Evolutionary conservation across 2,888 invertebrate genomes (phyloP).

Genomic region (Gerris lacustris): DNA sequence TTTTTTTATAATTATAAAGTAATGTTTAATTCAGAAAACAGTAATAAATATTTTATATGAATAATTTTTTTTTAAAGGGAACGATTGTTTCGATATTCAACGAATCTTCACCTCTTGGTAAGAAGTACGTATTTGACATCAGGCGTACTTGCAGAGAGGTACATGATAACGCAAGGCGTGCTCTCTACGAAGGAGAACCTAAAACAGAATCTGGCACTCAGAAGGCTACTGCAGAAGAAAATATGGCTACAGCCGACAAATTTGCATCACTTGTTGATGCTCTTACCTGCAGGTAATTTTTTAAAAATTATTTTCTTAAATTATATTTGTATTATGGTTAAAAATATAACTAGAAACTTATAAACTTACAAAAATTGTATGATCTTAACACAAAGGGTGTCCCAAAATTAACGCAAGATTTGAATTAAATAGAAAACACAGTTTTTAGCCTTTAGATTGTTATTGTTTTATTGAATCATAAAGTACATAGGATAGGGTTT

Average conservation of each 20-base stretch:
- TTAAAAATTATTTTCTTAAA: background rate
- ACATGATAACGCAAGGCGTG: slow-evolving; percentile 72
- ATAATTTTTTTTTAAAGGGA: slow-evolving; percentile 43
- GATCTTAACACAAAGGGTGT: too few relatives aligned
- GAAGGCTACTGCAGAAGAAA: slow-evolving; percentile 7
- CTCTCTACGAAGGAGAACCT: slow-evolving; percentile 44
- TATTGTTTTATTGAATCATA: too few relatives aligned
- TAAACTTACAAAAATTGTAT: too few relatives aligned
- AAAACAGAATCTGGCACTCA: background rate
- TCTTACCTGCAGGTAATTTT: slow-evolving; percentile 51
- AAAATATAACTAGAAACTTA: background rate
- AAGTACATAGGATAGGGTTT: too few relatives aligned
- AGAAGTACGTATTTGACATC: slow-evolving; percentile 84
- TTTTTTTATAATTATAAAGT: too few relatives aligned
- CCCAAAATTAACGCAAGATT: too few relatives aligned
- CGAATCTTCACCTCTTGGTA: slow-evolving; percentile 72
- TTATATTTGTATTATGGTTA: background rate
- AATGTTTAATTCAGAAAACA: too few relatives aligned
- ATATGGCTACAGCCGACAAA: slow-evolving; percentile 37
- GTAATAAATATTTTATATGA: background rate
- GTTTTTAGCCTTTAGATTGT: too few relatives aligned
- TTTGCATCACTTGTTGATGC: slow-evolving; percentile 48
- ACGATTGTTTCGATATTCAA: slow-evolving; percentile 84
- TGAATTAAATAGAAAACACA: too few relatives aligned
- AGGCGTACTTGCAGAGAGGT: slow-evolving; percentile 77